phyloP scores from a whole-genome alignment of 2,888 invertebrate species.

The Dasysyrphus albostriatus region DNA sequence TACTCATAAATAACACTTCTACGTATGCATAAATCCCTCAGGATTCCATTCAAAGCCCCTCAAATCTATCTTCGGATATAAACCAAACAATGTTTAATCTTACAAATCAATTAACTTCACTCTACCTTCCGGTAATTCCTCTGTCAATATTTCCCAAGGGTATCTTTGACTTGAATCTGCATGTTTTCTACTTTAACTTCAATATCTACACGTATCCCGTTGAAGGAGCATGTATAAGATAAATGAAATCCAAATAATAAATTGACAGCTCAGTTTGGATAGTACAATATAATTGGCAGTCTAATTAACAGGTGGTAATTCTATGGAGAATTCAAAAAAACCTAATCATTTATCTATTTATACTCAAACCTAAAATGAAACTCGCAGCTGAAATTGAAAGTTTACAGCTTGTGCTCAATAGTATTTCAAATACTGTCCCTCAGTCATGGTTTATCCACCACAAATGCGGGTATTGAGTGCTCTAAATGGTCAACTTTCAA shows the following conservation, averaged over 20 bases:
- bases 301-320: slow-evolving; percentile 34
- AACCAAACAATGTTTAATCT: neutral
- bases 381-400: slow-evolving; percentile 19
- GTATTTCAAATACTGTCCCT: neutral
- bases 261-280: neutral
- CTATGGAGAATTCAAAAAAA: slow-evolving; percentile 21
- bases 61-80: neutral
- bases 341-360: neutral
- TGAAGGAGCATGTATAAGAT: neutral
- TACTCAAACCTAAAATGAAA: slow-evolving; percentile 11
- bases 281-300: slow-evolving; percentile 15
- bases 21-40: neutral
- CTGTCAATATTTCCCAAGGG: neutral
- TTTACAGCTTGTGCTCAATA: slow-evolving; percentile 25
- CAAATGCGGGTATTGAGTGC: slow-evolving; percentile 55
- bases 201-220: neutral
- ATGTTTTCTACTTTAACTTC: neutral
- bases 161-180: neutral
- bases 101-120: neutral
- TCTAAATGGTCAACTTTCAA: slow-evolving; percentile 42
- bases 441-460: slow-evolving; percentile 60
- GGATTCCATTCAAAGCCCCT: neutral
- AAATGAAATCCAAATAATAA: neutral
- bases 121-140: neutral
- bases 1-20: neutral